Percentiles rank a stretch among this genome's conserved stretches.
Conservation (phyloP, 2,113 vertebrate genomes). For the Cyanocitta stelleri region DNA sequence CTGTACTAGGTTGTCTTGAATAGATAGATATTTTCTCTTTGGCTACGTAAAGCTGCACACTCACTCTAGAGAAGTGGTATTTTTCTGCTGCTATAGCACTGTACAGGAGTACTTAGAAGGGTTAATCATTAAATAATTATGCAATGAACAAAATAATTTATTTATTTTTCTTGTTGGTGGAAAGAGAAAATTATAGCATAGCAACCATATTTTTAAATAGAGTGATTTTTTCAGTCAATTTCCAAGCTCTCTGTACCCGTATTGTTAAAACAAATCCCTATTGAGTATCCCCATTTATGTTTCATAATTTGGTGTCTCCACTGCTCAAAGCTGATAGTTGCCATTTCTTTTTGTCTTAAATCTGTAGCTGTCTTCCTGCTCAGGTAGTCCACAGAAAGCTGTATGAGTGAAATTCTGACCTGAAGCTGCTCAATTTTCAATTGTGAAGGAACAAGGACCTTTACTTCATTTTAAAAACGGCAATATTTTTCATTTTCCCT, state of each 20-base stretch:
- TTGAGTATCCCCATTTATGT: not conserved
- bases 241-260: not conserved
- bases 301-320: not conserved
- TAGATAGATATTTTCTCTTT: not conserved
- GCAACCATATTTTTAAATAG: not conserved
- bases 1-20: not conserved
- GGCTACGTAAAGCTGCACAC: not conserved
- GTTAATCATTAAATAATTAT: constrained; percentile 34
- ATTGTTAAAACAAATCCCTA: not conserved
- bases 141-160: not conserved
- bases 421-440: constrained; percentile 58
- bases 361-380: constrained; percentile 18
- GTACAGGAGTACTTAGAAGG: not conserved
- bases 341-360: constrained; percentile 21
- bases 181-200: constrained; percentile 40
- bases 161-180: constrained; percentile 16
- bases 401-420: constrained; percentile 60
- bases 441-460: constrained; percentile 32
- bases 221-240: not conserved
- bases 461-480: not conserved
- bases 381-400: constrained; percentile 63
- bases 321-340: constrained; percentile 21
- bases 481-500: constrained; percentile 29
- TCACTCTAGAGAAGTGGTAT: not conserved
- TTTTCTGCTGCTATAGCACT: not conserved